These are phyloP conservation scores for Gavialis gangeticus DNA, from an alignment of 2,113 vertebrate species.

Conservation along the genomic window DNA sequence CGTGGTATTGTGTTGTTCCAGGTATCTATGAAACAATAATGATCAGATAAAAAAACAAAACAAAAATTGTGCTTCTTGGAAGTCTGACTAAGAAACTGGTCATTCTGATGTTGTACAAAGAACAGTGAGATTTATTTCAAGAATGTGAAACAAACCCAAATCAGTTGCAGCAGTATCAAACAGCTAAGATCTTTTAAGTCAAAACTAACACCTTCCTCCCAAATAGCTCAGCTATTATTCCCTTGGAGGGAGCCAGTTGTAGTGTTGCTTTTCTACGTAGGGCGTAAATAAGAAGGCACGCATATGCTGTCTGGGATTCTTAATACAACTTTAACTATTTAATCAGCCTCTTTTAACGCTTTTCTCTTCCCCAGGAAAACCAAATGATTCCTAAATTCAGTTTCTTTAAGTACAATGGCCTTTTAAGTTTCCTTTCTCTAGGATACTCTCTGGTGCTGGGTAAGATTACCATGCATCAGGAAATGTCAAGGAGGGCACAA, in stretches of 20 bases:
- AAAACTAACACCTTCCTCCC: background rate
- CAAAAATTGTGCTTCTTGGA: background rate
- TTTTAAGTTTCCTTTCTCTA: background rate
- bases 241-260: background rate
- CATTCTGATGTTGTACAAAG: background rate
- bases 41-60: background rate
- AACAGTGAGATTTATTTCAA: background rate
- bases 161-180: background rate
- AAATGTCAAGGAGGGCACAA: background rate
- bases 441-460: background rate
- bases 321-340: background rate
- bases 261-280: background rate
- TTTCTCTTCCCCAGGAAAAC: background rate
- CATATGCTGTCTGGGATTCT: background rate
- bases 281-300: background rate
- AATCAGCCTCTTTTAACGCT: background rate
- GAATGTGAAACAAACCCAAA: background rate
- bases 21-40: rapidly evolving
- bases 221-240: background rate
- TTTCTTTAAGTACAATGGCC: background rate
- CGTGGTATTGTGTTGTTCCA: background rate
- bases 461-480: background rate
- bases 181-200: background rate
- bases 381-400: background rate
- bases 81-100: background rate